These are phyloP conservation scores for Scaptodrosophila lebanonensis DNA, from an alignment of 1,140 invertebrate species.

Conservation along the genomic window DNA sequence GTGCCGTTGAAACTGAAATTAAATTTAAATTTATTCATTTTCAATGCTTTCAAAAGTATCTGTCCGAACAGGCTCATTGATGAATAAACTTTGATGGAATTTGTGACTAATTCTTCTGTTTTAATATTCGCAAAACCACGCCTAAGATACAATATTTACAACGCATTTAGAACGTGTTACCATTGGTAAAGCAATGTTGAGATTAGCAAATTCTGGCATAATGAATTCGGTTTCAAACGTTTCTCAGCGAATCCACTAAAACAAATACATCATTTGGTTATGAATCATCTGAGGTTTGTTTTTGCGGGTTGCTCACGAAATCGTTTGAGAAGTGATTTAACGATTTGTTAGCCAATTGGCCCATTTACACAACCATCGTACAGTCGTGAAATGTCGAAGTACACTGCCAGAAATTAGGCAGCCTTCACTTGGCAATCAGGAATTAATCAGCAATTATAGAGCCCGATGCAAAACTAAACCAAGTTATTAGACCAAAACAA, in stretches of 20 bases:
- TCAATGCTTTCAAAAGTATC: too few relatives aligned
- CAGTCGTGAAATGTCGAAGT: slow-evolving; percentile 13
- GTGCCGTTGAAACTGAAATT: too few relatives aligned
- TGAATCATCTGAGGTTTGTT: too few relatives aligned
- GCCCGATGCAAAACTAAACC: slow-evolving; percentile 11
- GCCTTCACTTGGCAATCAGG: slow-evolving; percentile 2
- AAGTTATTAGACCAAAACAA: slow-evolving; percentile 46
- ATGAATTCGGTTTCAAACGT: slow-evolving; percentile 5
- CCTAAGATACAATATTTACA: slow-evolving; percentile 8
- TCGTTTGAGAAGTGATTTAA: slow-evolving; percentile 37
- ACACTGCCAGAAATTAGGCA: slow-evolving; percentile 33
- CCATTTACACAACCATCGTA: slow-evolving; percentile 1
- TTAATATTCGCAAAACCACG: background rate
- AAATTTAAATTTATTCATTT: too few relatives aligned
- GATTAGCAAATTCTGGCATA: slow-evolving; percentile 25
- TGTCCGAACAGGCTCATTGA: too few relatives aligned
- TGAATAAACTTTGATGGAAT: too few relatives aligned
- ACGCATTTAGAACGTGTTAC: slow-evolving; percentile 37
- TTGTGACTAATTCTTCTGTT: background rate
- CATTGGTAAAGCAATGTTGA: slow-evolving; percentile 9
- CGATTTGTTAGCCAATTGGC: slow-evolving; percentile 20
- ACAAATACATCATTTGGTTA: slow-evolving; percentile 1
- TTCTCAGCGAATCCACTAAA: background rate
- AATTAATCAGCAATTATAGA: slow-evolving; percentile 4
- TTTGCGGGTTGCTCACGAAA: slow-evolving; percentile 48